Evolutionary conservation across 2,113 vertebrate species (phyloP), one percentile per base, ranked within the genome.

Genomic region (Paramormyrops kingsleyae): DNA sequence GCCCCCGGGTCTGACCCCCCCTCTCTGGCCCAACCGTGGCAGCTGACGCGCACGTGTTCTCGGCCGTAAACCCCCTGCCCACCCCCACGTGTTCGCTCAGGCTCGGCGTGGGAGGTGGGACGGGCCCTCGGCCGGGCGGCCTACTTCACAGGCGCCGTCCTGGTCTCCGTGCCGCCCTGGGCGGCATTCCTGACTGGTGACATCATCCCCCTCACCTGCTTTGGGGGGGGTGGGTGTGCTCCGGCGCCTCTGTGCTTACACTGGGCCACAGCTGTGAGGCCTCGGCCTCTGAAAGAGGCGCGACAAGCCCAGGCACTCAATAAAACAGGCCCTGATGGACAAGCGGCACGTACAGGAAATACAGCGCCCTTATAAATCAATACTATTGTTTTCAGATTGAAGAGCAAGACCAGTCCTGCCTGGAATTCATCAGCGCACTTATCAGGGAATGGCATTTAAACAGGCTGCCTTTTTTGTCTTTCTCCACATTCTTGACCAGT

Each of bases 321-420:
- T 93, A 91, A 93, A 93, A 92, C 90, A 90, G 90, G 90, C 90
- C 91, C 89, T 93, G 91, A 95, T 92, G 94, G 94, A 94, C 92
- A 88, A 90, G 89, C 91, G 92, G 93, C 94, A 93, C 94, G 90
- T 92, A 94, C 93, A 94, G 94, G 92, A 94, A 94, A 94, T 92
- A 95, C 91, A 94, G 92, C 93, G 92, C 92, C 91, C 92, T 93
- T 90, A 91, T 94, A 92, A 94, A 94, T 95, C 93, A 92, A 93
- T 94, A 91, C 91, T 93, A 92, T 95, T 94, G 93, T 94, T 96
- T 94, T 92, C 90, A 91, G 89, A 88, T 93, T 94, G 92, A 93
- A 91, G 92, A 92, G 91, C 91, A 92, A 92, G 90, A 91, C 91
- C 90, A 86, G 90, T 93, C 90, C 91, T 92, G 93, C 93, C 94